These are phyloP conservation scores for Caranx melampygus DNA, from an alignment of 2,113 vertebrate species.

Conservation along the genomic window DNA sequence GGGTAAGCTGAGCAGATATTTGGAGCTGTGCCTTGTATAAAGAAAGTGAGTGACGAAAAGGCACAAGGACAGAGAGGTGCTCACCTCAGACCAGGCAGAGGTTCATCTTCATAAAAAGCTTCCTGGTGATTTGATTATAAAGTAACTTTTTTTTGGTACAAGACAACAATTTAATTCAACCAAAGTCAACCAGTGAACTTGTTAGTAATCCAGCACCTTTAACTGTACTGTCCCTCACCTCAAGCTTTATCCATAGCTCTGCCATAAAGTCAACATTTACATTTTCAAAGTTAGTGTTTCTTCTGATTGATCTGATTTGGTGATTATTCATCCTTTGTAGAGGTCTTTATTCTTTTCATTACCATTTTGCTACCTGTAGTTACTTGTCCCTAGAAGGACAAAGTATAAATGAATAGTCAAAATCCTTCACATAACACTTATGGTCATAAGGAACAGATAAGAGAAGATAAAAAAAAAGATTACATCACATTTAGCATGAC, in stretches of 20 bases:
- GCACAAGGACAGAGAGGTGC: neutral
- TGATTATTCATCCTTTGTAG: neutral
- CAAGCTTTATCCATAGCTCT: neutral
- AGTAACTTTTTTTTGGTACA: constrained; percentile 2
- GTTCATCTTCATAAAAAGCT: neutral
- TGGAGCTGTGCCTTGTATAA: neutral
- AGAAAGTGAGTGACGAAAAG: constrained; percentile 4
- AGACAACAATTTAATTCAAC: neutral
- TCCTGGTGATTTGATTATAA: neutral
- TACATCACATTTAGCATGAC: neutral
- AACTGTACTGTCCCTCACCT: neutral
- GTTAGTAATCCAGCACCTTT: constrained; percentile 14
- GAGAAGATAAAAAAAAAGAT: constrained; percentile 1
- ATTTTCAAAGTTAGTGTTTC: neutral
- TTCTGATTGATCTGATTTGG: neutral
- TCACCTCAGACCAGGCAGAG: neutral
- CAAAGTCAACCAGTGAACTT: neutral
- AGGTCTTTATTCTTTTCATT: constrained; percentile 4
- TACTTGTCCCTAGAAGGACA: neutral
- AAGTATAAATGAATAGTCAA: neutral
- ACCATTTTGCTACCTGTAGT: neutral
- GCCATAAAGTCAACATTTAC: neutral
- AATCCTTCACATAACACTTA: neutral
- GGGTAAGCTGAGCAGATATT: neutral
- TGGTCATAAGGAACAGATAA: neutral